These are phyloP conservation scores for Ptychochromis oligacanthus DNA, from an alignment of 2,113 vertebrate genomes.

Conservation along the genomic window DNA sequence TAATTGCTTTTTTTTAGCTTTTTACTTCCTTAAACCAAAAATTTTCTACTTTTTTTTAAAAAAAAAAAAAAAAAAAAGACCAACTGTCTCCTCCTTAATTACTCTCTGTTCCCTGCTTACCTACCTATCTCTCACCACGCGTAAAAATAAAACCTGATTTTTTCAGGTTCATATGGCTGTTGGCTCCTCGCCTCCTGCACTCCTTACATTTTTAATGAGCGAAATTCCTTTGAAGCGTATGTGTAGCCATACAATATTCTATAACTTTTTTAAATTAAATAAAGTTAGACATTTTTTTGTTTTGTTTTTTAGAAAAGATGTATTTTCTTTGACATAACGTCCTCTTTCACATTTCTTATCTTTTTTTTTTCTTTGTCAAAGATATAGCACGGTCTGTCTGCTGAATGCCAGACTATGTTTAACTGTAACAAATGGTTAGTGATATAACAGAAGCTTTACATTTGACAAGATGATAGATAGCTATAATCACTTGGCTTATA, in stretches of 20 bases:
- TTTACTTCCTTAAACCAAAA: background rate
- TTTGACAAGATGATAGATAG: background rate
- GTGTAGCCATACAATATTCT: background rate
- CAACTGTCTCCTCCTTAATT: background rate
- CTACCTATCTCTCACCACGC: background rate
- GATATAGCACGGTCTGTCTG: background rate
- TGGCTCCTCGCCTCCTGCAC: background rate
- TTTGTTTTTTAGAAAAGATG: background rate
- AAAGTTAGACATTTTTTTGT: background rate
- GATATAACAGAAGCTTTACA: background rate
- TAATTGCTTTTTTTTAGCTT: no score
- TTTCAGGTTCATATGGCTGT: slow-evolving; percentile 2
- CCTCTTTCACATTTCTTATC: background rate
- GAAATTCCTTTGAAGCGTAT: background rate
- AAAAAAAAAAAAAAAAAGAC: background rate
- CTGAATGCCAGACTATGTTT: background rate
- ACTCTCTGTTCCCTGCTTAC: background rate
- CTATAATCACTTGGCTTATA: background rate
- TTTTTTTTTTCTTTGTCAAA: background rate
- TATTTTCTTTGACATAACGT: background rate
- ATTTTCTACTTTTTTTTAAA: background rate
- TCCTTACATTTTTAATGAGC: slow-evolving; percentile 39
- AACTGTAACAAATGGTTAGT: background rate
- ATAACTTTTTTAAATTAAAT: background rate
- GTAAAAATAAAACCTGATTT: background rate